phyloP scores from a whole-genome alignment of 2,113 vertebrate species.

The Rhinogobius similis region DNA sequence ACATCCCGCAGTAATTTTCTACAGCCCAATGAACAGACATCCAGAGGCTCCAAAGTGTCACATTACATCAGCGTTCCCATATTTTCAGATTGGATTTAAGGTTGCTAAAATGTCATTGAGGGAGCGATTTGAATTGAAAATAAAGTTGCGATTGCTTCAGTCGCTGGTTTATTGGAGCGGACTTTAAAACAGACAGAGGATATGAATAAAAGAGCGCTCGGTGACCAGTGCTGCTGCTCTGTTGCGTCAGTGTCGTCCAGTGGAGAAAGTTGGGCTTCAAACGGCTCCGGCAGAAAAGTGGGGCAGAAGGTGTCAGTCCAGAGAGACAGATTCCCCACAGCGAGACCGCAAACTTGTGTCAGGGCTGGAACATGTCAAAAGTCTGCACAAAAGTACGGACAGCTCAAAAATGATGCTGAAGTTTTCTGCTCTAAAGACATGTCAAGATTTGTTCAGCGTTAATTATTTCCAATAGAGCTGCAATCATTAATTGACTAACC shows the following conservation, averaged over 20 bases:
- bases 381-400: neutral
- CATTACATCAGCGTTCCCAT: neutral
- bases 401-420: too few relatives aligned
- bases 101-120: neutral
- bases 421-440: too few relatives aligned
- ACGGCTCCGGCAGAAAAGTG: neutral
- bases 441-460: too few relatives aligned
- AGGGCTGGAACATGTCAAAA: neutral
- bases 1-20: neutral
- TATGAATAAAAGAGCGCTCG: neutral
- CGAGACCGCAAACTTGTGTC: neutral
- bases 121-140: constrained; percentile 1
- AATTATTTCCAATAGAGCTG: too few relatives aligned
- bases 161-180: neutral
- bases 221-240: neutral
- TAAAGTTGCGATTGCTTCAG: neutral
- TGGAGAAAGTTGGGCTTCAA: neutral
- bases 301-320: neutral
- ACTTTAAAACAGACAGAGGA: neutral
- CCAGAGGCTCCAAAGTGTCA: constrained; percentile 1
- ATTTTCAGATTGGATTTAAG: constrained; percentile 1
- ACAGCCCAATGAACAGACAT: neutral
- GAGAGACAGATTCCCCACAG: neutral
- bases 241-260: neutral
- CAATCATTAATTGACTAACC: too few relatives aligned